Evolutionary conservation across 2,797 vertebrate genomes (phyloP), one percentile per base, ranked within the genome.

Genomic region (Borostomias antarcticus): DNA sequence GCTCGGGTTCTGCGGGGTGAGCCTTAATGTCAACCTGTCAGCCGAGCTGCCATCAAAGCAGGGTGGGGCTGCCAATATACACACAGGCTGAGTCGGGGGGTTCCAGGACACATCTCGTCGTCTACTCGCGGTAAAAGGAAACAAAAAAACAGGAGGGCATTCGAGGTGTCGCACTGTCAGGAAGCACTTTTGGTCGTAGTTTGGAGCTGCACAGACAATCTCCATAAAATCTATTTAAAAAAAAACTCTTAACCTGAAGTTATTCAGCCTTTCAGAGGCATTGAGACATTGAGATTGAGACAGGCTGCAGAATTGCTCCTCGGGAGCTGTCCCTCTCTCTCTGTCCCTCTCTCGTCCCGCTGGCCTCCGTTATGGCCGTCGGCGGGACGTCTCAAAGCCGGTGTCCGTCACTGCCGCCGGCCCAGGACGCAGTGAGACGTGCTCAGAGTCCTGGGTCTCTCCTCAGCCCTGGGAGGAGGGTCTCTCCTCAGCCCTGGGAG

Each of bases 71-170:
- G n/a, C n/a, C n/a, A n/a, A n/a, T 85, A 81, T 87, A 82, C 86
- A 72, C 70, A 85, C 73, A 78, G 68, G 52, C 85, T 83, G 72
- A 86, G 72, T 40, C 4, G 25, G 64, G 71, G 48, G 50, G 76
- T n/a, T 77, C 37, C 50, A 66, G 56, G 64, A 62, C 71, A 53
- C 58, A 73, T 76, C 35, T 52, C 67, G 74, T 28, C 17, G 73
- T 81, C n/a, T n/a, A n/a, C n/a, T n/a, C 61, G 47, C 62, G 63
- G 83, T 82, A 85, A 87, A 77, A 62, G 21, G 68, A 84, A 32
- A 58, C 58, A 65, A 61, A 73, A 86, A 72, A 85, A 82, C 77
- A 88, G 76, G 50, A 47, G 32, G 21, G 28, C 52, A 23, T 51
- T 23, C 21, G 21, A 51, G 21, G 48, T 51, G 48, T 11, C 48